Evolutionary conservation across 2,888 invertebrate genomes (phyloP).

Genomic region (Volucella inanis): DNA sequence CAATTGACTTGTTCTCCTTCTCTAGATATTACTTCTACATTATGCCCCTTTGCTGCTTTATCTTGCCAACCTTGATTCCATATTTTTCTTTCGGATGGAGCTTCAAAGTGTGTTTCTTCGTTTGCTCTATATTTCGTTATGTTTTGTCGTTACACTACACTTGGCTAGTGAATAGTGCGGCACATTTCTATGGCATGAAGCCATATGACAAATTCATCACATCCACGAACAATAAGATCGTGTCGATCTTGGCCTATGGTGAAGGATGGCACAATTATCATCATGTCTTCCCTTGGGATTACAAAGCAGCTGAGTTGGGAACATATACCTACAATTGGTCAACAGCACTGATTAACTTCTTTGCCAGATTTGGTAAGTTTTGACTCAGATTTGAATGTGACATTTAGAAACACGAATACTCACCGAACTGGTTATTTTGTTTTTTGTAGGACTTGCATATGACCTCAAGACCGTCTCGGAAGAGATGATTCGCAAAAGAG

Average conservation of each 20-base stretch:
- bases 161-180: slow-evolving; percentile 97
- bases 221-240: slow-evolving; percentile 88
- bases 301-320: slow-evolving; percentile 89
- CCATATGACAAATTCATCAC: slow-evolving; percentile 92
- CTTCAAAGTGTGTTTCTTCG: slow-evolving; percentile 89
- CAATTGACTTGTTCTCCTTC: slow-evolving; percentile 1
- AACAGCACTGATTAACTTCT: slow-evolving; percentile 87
- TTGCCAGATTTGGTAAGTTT: slow-evolving; percentile 87
- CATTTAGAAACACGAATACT: neutral
- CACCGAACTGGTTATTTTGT: neutral
- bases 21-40: slow-evolving; percentile 86
- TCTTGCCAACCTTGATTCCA: slow-evolving; percentile 91
- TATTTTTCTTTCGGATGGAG: slow-evolving; percentile 90
- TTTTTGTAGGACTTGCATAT: slow-evolving; percentile 89
- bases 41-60: slow-evolving; percentile 91
- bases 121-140: slow-evolving; percentile 90
- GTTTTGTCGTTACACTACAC: slow-evolving; percentile 91
- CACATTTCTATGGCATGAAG: slow-evolving; percentile 95
- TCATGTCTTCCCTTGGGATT: slow-evolving; percentile 93
- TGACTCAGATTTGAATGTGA: neutral
- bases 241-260: slow-evolving; percentile 88
- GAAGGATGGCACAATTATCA: slow-evolving; percentile 96
- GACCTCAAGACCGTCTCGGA: slow-evolving; percentile 91
- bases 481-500: slow-evolving; percentile 88
- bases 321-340: slow-evolving; percentile 86